Evolutionary conservation across 2,888 invertebrate species (phyloP), one percentile per base, ranked within the genome.

Genomic region (Ptycholaimellus sp.): DNA sequence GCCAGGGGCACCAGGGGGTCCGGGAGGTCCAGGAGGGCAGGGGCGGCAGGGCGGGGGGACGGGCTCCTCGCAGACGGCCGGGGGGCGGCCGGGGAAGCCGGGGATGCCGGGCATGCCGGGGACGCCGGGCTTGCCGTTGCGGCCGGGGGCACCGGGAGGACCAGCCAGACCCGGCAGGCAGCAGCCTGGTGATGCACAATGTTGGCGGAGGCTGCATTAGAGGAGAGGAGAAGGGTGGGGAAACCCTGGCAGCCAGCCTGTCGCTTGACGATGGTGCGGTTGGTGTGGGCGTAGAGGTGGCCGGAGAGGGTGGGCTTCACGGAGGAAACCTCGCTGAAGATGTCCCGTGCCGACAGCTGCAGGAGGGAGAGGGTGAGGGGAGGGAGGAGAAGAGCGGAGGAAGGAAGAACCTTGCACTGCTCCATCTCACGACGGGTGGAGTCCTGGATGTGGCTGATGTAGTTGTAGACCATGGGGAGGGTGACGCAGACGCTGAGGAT

Each of bases 31-130:
- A 17, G 33, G 33, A 9, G 38, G 30, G 38, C 33, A 29, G 18
- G 4, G 9, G 6, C 35, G 11, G 27, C 33, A 34, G 14, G 38
- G 32, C 13, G 29, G 34, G 13, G 28, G 29, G 20, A 13, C 25
- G 3, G 16, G 32, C 9, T 16, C 9, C 17, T 30, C 22, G 36
- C 36, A 30, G 28, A 29, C 22, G 5, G 29, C 30, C 14, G 36
- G 36, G n/a, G 36, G 36, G 30, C 30, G 36, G 11, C 36, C 36
- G 19, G 36, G 36, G 30, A 36, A 36, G 30, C 36, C 41, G 16
- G 41, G 41, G 11, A 33, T 21, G 14, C 41, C 41, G 21, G 38
- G 38, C 4, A 19, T 21, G 17, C 38, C 38, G n/a, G 38, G 38
- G 35, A 20, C 22, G 27, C 32, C n/a, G n/a, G n/a, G n/a, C n/a